A percentile compares a stretch with the other conserved stretches of the same genome.
These are phyloP conservation scores for Clarias fuscus DNA, from an alignment of 2,797 vertebrate genomes.

Conservation along the genomic window DNA sequence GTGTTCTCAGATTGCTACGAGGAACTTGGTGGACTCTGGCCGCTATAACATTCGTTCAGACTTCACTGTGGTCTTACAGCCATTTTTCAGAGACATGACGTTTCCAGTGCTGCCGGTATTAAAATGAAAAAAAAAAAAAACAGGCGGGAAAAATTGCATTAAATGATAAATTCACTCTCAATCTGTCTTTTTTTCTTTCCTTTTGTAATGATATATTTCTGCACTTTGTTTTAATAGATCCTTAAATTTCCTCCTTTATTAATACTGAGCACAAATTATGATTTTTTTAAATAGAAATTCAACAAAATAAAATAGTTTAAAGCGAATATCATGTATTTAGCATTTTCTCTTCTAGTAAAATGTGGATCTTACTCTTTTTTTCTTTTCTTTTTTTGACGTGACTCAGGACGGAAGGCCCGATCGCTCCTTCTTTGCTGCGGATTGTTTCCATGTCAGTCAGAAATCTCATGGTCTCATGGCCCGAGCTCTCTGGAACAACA, in stretches of 20 bases:
- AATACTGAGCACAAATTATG: neutral
- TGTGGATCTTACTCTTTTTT: neutral
- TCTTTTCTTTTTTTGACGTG: neutral
- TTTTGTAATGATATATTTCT: too few species aligned
- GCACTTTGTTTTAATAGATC: too few species aligned
- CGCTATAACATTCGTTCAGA: slow-evolving; percentile 81
- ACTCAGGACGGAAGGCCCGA: slow-evolving; percentile 79
- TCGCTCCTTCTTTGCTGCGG: slow-evolving; percentile 82
- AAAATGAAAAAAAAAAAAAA: too few species aligned
- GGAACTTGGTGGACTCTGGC: slow-evolving; percentile 79
- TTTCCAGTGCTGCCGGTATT: slow-evolving; percentile 75
- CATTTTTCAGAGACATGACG: slow-evolving; percentile 75
- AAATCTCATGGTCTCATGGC: slow-evolving; percentile 85
- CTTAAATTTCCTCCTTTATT: too few species aligned
- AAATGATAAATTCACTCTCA: too few species aligned
- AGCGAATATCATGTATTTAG: neutral
- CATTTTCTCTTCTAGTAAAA: neutral
- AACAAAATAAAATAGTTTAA: neutral
- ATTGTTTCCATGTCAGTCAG: slow-evolving; percentile 88
- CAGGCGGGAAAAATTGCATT: too few species aligned
- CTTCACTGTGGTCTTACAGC: slow-evolving; percentile 90
- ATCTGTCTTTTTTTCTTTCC: too few species aligned
- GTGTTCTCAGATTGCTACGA: slow-evolving; percentile 70
- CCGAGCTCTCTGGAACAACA: slow-evolving; percentile 85
- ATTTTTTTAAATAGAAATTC: neutral